phyloP scores from a whole-genome alignment of 1,140 invertebrate genomes.

The Platyura marginata region DNA sequence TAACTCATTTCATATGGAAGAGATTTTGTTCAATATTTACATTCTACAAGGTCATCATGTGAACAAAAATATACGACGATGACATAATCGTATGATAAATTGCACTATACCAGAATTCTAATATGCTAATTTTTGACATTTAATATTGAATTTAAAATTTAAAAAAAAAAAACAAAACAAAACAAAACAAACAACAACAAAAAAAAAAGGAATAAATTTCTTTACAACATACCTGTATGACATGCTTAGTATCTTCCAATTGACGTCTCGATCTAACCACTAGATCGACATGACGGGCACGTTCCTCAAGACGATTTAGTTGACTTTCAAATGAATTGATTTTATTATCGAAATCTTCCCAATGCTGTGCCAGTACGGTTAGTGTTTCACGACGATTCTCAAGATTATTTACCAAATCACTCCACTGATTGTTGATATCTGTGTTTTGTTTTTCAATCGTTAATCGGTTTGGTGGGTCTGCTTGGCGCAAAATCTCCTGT shows the following conservation, averaged over 20 bases:
- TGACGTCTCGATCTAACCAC: conserved; percentile 52
- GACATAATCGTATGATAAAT: too few relatives aligned
- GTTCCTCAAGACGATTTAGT: conserved; percentile 42
- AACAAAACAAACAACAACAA: too few relatives aligned
- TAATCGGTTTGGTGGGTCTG: conserved; percentile 38
- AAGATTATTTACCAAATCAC: conserved; percentile 44
- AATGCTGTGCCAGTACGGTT: conserved; percentile 46
- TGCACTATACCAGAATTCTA: too few relatives aligned
- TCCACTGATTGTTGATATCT: conserved; percentile 54
- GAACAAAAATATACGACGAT: too few relatives aligned
- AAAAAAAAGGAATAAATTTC: too few relatives aligned
- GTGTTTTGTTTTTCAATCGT: conserved; percentile 38
- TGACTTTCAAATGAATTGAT: conserved; percentile 42
- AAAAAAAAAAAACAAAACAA: neutral
- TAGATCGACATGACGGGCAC: conserved; percentile 50
- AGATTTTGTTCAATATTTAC: too few relatives aligned
- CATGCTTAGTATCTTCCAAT: conserved; percentile 45
- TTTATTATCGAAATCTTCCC: conserved; percentile 56
- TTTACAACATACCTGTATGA: conserved; percentile 41
- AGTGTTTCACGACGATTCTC: conserved; percentile 42
- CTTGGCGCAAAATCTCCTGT: conserved; percentile 38
- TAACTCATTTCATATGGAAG: too few relatives aligned
- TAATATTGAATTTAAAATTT: neutral
- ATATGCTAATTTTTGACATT: too few relatives aligned
- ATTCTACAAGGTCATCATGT: too few relatives aligned